Conservation (phyloP, 2,113 vertebrate genomes). For the Gallinago undulata region DNA sequence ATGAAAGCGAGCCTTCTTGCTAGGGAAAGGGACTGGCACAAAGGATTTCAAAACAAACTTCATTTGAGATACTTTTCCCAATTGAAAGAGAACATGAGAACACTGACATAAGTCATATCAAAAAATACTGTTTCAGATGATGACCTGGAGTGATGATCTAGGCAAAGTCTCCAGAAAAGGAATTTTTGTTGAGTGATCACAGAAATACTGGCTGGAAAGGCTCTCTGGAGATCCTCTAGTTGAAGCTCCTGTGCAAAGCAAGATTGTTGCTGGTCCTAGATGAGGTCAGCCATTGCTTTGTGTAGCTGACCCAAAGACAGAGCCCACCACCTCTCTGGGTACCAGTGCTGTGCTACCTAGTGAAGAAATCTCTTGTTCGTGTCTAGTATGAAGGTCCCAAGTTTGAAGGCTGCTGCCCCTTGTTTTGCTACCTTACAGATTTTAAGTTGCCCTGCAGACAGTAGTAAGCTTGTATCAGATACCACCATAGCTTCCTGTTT, state of each 20-base stretch:
- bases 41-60: neutral
- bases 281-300: neutral
- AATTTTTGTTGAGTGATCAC: neutral
- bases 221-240: neutral
- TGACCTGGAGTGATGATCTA: too few relatives aligned
- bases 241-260: neutral
- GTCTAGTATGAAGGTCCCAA: fast-evolving
- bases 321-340: neutral
- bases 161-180: neutral
- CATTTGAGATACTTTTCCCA: neutral
- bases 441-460: neutral
- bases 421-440: too few relatives aligned
- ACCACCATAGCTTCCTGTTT: neutral
- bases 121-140: neutral
- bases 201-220: neutral
- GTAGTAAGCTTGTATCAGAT: neutral
- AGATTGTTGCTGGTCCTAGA: neutral
- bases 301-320: neutral
- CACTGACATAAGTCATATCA: fast-evolving
- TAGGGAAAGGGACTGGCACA: neutral
- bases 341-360: too few relatives aligned
- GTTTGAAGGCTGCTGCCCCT: neutral
- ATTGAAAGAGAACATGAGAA: neutral
- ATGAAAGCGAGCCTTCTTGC: fast-evolving
- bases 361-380: too few relatives aligned